phyloP scores from a whole-genome alignment of 2,888 invertebrate genomes.

The Hirtodrosophila histrioides region DNA sequence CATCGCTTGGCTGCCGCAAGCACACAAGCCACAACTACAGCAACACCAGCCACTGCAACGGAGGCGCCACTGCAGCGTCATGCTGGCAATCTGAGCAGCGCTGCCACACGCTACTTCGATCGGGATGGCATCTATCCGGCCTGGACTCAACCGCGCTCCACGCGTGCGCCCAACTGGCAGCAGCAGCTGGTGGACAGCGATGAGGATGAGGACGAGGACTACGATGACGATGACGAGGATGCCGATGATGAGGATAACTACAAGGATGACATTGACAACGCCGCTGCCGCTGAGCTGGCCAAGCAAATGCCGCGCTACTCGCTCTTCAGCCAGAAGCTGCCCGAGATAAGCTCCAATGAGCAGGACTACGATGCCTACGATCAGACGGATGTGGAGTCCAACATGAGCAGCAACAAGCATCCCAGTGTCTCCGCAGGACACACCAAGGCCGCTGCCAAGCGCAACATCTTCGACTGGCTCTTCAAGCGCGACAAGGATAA shows the following conservation, averaged over 20 bases:
- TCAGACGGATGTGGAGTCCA: conserved; percentile 11
- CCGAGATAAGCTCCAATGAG: conserved; percentile 42
- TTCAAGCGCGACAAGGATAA: conserved; percentile 52
- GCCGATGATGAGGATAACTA: conserved; percentile 52
- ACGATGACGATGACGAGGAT: conserved; percentile 58
- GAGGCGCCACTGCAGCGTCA: conserved; percentile 32
- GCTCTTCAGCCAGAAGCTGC: conserved; percentile 60
- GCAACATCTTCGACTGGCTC: conserved; percentile 67
- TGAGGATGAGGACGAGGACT: conserved; percentile 49
- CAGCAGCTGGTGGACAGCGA: conserved; percentile 49
- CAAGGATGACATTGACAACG: conserved; percentile 35
- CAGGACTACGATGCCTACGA: conserved; percentile 57
- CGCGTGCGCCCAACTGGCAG: conserved; percentile 74
- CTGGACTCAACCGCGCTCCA: conserved; percentile 63
- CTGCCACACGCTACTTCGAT: conserved; percentile 78
- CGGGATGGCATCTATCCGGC: conserved; percentile 77
- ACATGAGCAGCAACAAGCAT: conserved; percentile 37
- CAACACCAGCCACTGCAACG: conserved; percentile 14
- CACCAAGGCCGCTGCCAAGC: conserved; percentile 57
- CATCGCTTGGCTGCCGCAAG: conserved; percentile 30
- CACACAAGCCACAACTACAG: conserved; percentile 10
- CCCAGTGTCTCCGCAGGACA: conserved; percentile 55
- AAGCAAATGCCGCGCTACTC: conserved; percentile 73
- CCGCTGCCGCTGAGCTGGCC: conserved; percentile 47
- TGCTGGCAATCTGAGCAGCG: conserved; percentile 33